A percentile compares a stretch with the other conserved stretches of the same genome.
Evolutionary conservation across 1,140 invertebrate species (phyloP).

Genomic region (Papilio glaucus): DNA sequence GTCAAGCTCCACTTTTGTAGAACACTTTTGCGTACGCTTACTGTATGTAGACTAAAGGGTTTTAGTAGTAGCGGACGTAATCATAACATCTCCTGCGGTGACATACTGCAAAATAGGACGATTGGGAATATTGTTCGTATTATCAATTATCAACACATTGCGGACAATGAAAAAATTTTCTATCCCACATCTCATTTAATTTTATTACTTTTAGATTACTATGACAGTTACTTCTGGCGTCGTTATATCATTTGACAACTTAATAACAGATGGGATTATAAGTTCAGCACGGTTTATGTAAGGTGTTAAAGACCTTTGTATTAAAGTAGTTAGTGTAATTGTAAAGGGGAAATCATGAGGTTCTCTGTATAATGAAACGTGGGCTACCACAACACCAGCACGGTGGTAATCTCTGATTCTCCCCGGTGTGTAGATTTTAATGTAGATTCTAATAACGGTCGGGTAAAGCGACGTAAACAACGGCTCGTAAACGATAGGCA

Average conservation of each 20-base stretch:
- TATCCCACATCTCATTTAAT: slow-evolving; percentile 14
- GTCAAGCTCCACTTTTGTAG: no score
- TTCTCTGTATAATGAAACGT: background rate
- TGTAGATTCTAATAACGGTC: slow-evolving; percentile 33
- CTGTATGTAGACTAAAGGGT: no score
- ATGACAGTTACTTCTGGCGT: background rate
- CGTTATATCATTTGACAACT: slow-evolving; percentile 7
- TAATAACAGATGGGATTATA: background rate
- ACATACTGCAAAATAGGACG: no score
- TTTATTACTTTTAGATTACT: slow-evolving; percentile 17
- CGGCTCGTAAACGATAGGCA: slow-evolving; percentile 27
- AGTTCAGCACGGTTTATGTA: background rate
- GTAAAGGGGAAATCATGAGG: background rate
- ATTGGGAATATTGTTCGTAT: no score
- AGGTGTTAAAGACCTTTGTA: slow-evolving; percentile 3
- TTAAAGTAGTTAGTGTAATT: background rate
- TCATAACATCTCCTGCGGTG: background rate
- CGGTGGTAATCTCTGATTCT: slow-evolving; percentile 26
- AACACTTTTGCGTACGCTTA: no score
- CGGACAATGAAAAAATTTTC: slow-evolving; percentile 13
- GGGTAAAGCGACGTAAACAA: slow-evolving; percentile 31
- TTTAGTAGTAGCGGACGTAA: no score
- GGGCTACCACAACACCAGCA: background rate
- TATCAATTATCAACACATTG: background rate
- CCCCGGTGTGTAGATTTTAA: slow-evolving; percentile 35